phyloP scores from a whole-genome alignment of 2,113 vertebrate genomes.

The Syngnathus scovelli region DNA sequence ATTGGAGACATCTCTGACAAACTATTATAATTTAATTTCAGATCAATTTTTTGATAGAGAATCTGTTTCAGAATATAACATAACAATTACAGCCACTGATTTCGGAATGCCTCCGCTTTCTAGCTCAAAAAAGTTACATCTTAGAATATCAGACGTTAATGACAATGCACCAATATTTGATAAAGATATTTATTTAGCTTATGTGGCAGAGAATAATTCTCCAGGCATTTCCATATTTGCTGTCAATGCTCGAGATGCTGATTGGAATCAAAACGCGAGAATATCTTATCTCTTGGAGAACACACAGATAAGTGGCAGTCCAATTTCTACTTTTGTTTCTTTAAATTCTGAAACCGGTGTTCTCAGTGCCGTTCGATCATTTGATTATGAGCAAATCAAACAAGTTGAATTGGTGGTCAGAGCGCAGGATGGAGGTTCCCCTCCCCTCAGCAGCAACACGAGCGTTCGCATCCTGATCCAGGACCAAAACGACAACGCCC shows the following conservation, averaged over 20 bases:
- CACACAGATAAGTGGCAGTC: conserved; percentile 17
- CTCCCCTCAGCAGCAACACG: too few species aligned
- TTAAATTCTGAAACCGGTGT: conserved; percentile 44
- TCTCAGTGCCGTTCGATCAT: conserved; percentile 20
- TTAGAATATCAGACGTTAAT: conserved; percentile 65
- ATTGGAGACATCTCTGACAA: conserved; percentile 34
- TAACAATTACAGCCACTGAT: conserved; percentile 39
- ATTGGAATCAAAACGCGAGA: conserved; percentile 47
- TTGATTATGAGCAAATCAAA: conserved; percentile 54
- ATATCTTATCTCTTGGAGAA: conserved; percentile 53
- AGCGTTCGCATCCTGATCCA: too few species aligned
- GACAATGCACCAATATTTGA: conserved; percentile 67
- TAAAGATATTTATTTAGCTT: conserved; percentile 52
- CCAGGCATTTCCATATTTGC: conserved; percentile 52
- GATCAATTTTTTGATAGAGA: conserved; percentile 43
- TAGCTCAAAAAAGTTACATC: conserved; percentile 46
- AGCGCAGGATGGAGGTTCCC: conserved; percentile 7
- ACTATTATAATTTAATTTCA: conserved; percentile 37
- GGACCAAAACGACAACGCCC: too few species aligned
- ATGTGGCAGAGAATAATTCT: conserved; percentile 62
- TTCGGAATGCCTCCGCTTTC: conserved; percentile 58
- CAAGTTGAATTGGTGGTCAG: conserved; percentile 29
- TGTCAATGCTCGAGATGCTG: conserved; percentile 54
- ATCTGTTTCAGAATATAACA: conserved; percentile 26
- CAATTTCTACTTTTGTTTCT: conserved; percentile 35